Base-by-base conservation (phyloP, 2,888 invertebrate genomes). In the Hypolimnas misippus region DNA sequence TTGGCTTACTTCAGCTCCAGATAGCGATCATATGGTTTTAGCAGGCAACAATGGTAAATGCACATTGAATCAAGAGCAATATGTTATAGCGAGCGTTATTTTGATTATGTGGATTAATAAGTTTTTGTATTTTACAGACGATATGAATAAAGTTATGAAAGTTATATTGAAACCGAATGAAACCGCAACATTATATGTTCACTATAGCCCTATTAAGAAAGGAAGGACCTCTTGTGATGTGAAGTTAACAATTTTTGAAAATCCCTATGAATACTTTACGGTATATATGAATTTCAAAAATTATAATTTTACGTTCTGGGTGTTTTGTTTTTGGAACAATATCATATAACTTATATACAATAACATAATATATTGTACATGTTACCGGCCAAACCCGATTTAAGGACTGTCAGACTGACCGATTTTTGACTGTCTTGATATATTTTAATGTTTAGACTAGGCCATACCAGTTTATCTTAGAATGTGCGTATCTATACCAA, bases 221-320 rank as follows among this genome's bases (percentile, higher is more conserved):
- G 91, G 90, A 2, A 80, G 75, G 73, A 77, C 73, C n/a, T 78
- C 63, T 40, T 89, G 91, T 65, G 87, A 90, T 29, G 74, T 92
- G 0, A 79, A 78, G 64, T 65, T 91, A 19, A 76, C 77, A 2
- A 88, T 91, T 57, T 65, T 72, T 33, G 79, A 88, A 62, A 92
- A 92, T 73, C 89, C 90, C 16, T 92, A 84, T 57, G 92, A 92
- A 75, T 82, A 79, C 71, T 90, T 77, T 72, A 82, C 81, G 68
- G 92, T 92, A 78, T 76, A 66, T 67, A n/a, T 2, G 35, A n/a
- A 38, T 38, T 38, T 38, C n/a, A n/a, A n/a, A n/a, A 33, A 2
- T 33, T 33, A 29, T 6, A 29, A 6, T 29, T 29, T 29, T 29
- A n/a, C n/a, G n/a, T n/a, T n/a, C n/a, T n/a, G n/a, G n/a, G n/a